These are phyloP conservation scores for Euclidia mi DNA, from an alignment of 2,888 invertebrate genomes.

Conservation along the genomic window DNA sequence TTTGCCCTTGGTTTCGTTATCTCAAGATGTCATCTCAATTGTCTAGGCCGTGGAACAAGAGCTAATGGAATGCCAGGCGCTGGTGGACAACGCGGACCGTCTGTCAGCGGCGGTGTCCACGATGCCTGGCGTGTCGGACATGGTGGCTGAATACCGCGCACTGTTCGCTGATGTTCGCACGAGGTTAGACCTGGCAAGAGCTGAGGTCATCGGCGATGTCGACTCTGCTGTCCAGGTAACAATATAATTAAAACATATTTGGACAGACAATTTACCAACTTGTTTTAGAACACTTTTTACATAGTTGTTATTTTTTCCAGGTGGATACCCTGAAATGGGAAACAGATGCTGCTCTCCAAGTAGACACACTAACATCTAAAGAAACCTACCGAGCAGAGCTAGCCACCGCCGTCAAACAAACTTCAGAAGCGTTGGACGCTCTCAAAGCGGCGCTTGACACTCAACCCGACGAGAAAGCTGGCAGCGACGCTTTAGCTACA, in stretches of 20 bases:
- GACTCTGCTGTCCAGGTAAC: conserved; percentile 83
- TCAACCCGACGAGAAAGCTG: conserved; percentile 84
- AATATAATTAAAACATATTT: no score
- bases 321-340: conserved; percentile 94
- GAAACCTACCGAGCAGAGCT: conserved; percentile 95
- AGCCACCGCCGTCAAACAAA: conserved; percentile 93
- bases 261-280: no score
- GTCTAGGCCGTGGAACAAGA: conserved; percentile 78
- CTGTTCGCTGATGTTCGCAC: conserved; percentile 76
- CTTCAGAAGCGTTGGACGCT: conserved; percentile 91
- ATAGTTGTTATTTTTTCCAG: conserved; percentile 72
- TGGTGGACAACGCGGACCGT: conserved; percentile 80
- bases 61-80: conserved; percentile 74
- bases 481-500: conserved; percentile 90
- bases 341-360: conserved; percentile 94
- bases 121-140: conserved; percentile 70
- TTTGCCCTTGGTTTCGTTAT: no score
- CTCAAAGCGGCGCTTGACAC: conserved; percentile 89
- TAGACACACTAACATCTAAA: conserved; percentile 95
- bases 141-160: conserved; percentile 82
- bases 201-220: conserved; percentile 77
- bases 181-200: conserved; percentile 75
- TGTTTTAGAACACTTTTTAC: background rate
- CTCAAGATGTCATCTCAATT: no score
- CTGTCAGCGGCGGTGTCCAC: conserved; percentile 66